Conservation (phyloP, 2,888 invertebrate genomes). For the Eupeodes luniger region DNA sequence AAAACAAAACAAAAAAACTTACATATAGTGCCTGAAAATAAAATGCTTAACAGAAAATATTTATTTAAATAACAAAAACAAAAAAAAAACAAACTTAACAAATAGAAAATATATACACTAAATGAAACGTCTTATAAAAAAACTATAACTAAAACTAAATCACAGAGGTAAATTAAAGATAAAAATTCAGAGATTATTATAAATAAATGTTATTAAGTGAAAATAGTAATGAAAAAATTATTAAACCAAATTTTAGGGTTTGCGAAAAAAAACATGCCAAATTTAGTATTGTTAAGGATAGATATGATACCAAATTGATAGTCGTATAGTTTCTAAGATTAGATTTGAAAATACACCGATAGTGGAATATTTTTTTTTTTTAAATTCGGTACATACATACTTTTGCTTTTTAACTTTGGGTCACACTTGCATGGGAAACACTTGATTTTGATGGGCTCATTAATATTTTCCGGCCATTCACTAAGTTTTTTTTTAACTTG, state of each 20-base stretch:
- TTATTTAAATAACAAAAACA: conserved; percentile 51
- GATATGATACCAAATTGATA: conserved; percentile 17
- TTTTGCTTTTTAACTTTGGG: not conserved
- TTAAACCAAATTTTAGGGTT: conserved; percentile 52
- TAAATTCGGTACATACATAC: not conserved
- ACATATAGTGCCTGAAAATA: conserved; percentile 74
- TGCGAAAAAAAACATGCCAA: conserved; percentile 71
- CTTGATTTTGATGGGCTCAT: no score
- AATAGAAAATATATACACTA: conserved; percentile 77
- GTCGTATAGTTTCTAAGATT: conserved; percentile 33
- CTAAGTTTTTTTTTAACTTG: no score
- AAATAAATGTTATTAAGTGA: conserved; percentile 34
- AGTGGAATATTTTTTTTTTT: conserved; percentile 20
- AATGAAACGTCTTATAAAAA: conserved; percentile 77
- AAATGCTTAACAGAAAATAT: conserved; percentile 65
- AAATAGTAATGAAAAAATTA: conserved; percentile 22
- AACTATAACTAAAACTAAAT: conserved; percentile 76
- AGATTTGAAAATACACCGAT: not conserved
- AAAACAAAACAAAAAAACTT: conserved; percentile 23
- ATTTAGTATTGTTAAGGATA: conserved; percentile 61
- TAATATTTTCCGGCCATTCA: no score
- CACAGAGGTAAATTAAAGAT: conserved; percentile 45
- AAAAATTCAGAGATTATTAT: conserved; percentile 47
- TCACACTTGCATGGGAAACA: no score
- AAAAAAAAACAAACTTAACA: conserved; percentile 60